phyloP scores from a whole-genome alignment of 53 echinoderm and acorn worm genomes.

The Mesocentrotus franciscanus region DNA sequence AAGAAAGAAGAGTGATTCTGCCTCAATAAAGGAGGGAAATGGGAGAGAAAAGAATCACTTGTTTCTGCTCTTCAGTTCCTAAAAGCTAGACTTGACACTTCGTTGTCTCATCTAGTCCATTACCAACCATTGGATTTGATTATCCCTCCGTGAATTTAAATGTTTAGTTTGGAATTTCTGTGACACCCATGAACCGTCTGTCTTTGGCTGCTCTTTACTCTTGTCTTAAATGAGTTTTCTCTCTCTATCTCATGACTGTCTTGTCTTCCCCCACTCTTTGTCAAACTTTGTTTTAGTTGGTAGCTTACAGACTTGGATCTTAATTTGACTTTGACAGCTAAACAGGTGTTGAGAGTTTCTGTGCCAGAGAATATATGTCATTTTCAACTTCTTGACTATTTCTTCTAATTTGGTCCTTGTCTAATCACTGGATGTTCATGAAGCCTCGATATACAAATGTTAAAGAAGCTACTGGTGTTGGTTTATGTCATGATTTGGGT shows the following conservation, averaged over 20 bases:
- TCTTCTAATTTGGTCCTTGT: background rate
- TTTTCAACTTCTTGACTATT: background rate
- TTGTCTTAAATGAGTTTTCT: constrained; percentile 12
- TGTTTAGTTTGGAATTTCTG: constrained; percentile 53
- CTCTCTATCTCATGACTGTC: constrained; percentile 7
- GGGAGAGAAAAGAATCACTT: constrained; percentile 7
- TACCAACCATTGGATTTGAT: constrained; percentile 50
- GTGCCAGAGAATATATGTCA: background rate
- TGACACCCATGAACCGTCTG: constrained; percentile 51
- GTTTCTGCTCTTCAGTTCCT: constrained; percentile 27
- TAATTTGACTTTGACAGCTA: constrained; percentile 36
- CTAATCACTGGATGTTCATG: background rate
- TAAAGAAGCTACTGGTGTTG: background rate
- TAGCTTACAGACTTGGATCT: constrained; percentile 36
- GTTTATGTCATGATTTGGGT: background rate
- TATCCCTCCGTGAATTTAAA: constrained; percentile 37
- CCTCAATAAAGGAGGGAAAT: constrained; percentile 8
- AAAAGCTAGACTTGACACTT: constrained; percentile 59
- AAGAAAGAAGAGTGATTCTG: constrained; percentile 11
- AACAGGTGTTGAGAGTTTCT: constrained; percentile 31
- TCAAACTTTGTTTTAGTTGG: constrained; percentile 34
- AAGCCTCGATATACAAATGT: background rate
- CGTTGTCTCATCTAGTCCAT: constrained; percentile 54
- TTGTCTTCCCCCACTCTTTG: constrained; percentile 10
- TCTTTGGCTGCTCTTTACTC: constrained; percentile 34